A percentile compares a stretch with the other conserved stretches of the same genome.
These are phyloP conservation scores for Pristionchus arcanus DNA, from an alignment of 2,888 invertebrate species.

Conservation along the genomic window DNA sequence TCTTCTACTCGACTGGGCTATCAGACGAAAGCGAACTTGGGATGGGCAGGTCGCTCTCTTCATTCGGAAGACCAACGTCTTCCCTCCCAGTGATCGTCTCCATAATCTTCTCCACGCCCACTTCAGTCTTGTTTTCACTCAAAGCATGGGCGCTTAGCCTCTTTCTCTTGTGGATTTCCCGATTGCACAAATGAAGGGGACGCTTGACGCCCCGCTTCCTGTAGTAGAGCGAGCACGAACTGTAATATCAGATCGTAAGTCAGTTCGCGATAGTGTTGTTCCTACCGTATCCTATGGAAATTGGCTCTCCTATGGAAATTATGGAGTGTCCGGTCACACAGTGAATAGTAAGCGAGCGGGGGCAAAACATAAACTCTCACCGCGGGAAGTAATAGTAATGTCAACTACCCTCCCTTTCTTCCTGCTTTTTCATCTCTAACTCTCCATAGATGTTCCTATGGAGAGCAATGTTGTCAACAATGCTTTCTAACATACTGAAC, in stretches of 20 bases:
- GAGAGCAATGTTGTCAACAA: too few species aligned
- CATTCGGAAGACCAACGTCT: too few species aligned
- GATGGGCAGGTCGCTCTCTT: too few species aligned
- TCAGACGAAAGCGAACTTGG: too few species aligned
- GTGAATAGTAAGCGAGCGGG: background rate
- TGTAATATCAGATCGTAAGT: background rate
- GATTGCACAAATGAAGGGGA: background rate
- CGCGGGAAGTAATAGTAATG: conserved; percentile 24
- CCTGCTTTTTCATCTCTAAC: background rate
- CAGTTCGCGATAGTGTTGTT: background rate
- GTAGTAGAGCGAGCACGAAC: conserved; percentile 39
- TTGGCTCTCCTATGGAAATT: too few species aligned
- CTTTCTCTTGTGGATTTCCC: conserved; percentile 6
- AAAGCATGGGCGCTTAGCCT: background rate
- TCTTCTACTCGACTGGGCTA: too few species aligned
- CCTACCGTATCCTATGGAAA: background rate
- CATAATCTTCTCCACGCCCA: too few species aligned
- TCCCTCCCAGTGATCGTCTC: too few species aligned
- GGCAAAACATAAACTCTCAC: conserved; percentile 23
- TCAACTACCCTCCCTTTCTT: background rate
- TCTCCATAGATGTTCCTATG: too few species aligned
- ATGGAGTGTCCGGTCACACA: too few species aligned
- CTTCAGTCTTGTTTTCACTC: background rate
- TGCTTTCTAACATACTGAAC: too few species aligned
- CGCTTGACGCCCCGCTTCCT: background rate